Evolutionary conservation across 2,797 vertebrate species (phyloP).

Genomic region (Muscicapa striata): DNA sequence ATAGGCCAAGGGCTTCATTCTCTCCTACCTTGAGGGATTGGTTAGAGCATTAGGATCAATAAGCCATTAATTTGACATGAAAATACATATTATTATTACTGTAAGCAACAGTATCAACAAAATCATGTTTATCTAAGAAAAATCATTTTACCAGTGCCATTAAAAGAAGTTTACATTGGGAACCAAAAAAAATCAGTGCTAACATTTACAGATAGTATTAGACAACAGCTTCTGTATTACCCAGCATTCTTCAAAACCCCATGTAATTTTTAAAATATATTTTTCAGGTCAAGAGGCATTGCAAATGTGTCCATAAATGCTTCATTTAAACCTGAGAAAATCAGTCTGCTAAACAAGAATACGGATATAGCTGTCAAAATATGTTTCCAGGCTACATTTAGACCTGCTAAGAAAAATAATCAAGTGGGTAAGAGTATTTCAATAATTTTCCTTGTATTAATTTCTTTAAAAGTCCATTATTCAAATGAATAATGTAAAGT

Average conservation of each 20-base stretch:
- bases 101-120: not conserved
- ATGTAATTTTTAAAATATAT: not conserved
- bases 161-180: not conserved
- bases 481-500: not conserved
- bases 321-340: conserved; percentile 86
- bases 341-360: conserved; percentile 85
- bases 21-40: not conserved
- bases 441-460: not conserved
- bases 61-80: not conserved
- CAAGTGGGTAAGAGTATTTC: conserved; percentile 82
- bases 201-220: not conserved
- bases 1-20: not conserved
- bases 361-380: conserved; percentile 80
- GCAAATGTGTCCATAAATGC: conserved; percentile 80
- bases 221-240: not conserved
- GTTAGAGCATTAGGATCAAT: not conserved
- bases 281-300: conserved; percentile 87
- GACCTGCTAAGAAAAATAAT: conserved; percentile 78
- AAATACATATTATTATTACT: not conserved
- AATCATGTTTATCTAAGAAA: not conserved
- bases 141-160: not conserved
- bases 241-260: not conserved
- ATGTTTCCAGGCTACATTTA: conserved; percentile 86
- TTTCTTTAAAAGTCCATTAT: not conserved
- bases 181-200: not conserved